Evolutionary conservation across 2,888 invertebrate species (phyloP), one percentile per base, ranked within the genome.

Genomic region (Lagria hirta): DNA sequence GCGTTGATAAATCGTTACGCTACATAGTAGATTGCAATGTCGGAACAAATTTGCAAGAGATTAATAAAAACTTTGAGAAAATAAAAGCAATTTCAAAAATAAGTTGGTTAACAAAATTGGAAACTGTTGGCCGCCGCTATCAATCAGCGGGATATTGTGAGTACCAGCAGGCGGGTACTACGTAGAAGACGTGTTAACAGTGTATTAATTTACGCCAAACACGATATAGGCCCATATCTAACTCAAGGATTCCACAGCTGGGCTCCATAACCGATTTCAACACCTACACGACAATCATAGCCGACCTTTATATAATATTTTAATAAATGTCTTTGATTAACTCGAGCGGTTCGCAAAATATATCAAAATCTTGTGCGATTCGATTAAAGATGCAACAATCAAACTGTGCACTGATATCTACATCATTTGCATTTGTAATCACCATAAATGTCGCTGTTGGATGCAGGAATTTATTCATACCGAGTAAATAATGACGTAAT

Each of bases 141-240:
- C 40, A 33, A 40, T 43, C 47, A 47, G 47, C 47, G 47, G 47
- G 47, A 47, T 42, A 45, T 47, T 43, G 47, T 47, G 53, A 43
- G 55, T 53, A 50, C 33, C 59, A 54, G 60, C 61, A 54, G 61
- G 61, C 48, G 57, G 53, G 48, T 48, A 43, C 48, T 40, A 47
- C 49, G 48, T 48, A 20, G 49, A 51, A 55, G 52, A 48, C 55
- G 57, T 57, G 61, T 62, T 63, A 61, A 59, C 58, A 57, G 54
- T 55, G 55, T 56, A 61, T 62, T 63, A 64, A 64, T 62, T 59
- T 51, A 57, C 43, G 53, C 47, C 56, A 58, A 61, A 61, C 64
- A 64, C 64, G 64, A 61, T 61, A 59, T 51, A 49, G 48, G 51
- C 57, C 55, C 60, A 58, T 57, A 58, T 58, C 56, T 54, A 60